A percentile compares a stretch with the other conserved stretches of the same genome.
Conservation (phyloP, 2,797 vertebrate species). For the Sebastes trivittatus region DNA sequence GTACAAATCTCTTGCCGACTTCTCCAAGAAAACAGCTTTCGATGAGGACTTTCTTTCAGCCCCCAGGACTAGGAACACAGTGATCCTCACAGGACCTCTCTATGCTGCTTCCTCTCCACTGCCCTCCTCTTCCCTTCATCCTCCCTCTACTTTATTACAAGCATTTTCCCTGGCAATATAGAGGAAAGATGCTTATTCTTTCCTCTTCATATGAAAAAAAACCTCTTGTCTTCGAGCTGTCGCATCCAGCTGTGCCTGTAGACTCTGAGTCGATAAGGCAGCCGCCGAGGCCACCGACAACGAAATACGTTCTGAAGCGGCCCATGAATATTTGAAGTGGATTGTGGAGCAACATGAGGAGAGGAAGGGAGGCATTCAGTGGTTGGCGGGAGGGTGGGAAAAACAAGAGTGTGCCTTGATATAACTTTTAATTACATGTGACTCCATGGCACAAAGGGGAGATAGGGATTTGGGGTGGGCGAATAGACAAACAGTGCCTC, state of each 20-base stretch:
- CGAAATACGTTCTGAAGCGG: conserved; percentile 47
- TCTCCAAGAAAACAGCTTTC: conserved; percentile 4
- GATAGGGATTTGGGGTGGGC: neutral
- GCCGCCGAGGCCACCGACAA: conserved; percentile 39
- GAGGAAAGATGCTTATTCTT: neutral
- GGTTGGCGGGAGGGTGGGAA: conserved; percentile 22
- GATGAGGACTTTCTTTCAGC: conserved; percentile 13
- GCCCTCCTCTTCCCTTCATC: conserved; percentile 1
- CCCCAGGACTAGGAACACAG: neutral
- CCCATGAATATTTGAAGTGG: conserved; percentile 68
- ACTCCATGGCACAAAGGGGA: conserved; percentile 5
- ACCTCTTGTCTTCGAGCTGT: conserved; percentile 16
- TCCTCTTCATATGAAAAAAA: neutral
- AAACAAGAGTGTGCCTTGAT: conserved; percentile 15
- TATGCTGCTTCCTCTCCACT: neutral
- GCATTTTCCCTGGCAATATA: neutral
- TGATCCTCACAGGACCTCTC: conserved; percentile 14
- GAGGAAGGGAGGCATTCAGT: conserved; percentile 3
- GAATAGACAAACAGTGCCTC: neutral
- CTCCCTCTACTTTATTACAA: neutral
- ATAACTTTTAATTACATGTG: conserved; percentile 31
- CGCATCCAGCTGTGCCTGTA: conserved; percentile 41
- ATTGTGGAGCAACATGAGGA: conserved; percentile 36
- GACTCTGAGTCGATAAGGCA: conserved; percentile 29
- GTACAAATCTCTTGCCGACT: neutral